A percentile compares a stretch with the other conserved stretches of the same genome.
phyloP scores from a whole-genome alignment of 2,888 invertebrate species.

The Andrena haemorrhoa region DNA sequence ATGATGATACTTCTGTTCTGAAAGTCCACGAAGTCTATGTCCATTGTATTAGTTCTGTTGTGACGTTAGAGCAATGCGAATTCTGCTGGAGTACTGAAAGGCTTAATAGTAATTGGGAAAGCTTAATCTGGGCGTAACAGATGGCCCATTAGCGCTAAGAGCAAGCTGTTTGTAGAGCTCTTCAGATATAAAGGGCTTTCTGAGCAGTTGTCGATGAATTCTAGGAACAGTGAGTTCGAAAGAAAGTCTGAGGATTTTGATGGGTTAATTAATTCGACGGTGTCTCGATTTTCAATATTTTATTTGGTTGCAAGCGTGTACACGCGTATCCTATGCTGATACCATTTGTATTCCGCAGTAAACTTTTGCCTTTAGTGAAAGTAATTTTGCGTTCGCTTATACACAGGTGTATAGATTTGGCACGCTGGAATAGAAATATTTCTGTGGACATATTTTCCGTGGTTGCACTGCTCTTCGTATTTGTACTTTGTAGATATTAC shows the following conservation, averaged over 20 bases:
- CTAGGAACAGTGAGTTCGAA: neutral
- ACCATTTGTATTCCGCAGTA: slow-evolving; percentile 7
- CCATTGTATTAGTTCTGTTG: neutral
- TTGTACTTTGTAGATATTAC: slow-evolving; percentile 48
- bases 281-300: slow-evolving; percentile 27
- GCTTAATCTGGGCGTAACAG: slow-evolving; percentile 51
- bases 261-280: slow-evolving; percentile 4
- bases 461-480: slow-evolving; percentile 27
- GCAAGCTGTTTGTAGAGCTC: slow-evolving; percentile 57
- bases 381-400: slow-evolving; percentile 28
- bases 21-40: slow-evolving; percentile 25
- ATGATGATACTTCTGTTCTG: slow-evolving; percentile 22
- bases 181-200: slow-evolving; percentile 20
- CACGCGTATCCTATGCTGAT: slow-evolving; percentile 19
- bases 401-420: slow-evolving; percentile 47
- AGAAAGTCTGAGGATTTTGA: neutral
- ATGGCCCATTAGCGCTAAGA: slow-evolving; percentile 64
- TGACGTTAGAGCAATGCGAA: neutral
- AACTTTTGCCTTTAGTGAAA: slow-evolving; percentile 26
- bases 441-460: slow-evolving; percentile 8
- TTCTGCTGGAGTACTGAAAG: slow-evolving; percentile 37
- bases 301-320: slow-evolving; percentile 37
- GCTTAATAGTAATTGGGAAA: slow-evolving; percentile 20
- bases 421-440: slow-evolving; percentile 37
- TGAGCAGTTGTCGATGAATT: slow-evolving; percentile 4